phyloP scores from a whole-genome alignment of 2,797 vertebrate species.

The Eleutherodactylus coqui region DNA sequence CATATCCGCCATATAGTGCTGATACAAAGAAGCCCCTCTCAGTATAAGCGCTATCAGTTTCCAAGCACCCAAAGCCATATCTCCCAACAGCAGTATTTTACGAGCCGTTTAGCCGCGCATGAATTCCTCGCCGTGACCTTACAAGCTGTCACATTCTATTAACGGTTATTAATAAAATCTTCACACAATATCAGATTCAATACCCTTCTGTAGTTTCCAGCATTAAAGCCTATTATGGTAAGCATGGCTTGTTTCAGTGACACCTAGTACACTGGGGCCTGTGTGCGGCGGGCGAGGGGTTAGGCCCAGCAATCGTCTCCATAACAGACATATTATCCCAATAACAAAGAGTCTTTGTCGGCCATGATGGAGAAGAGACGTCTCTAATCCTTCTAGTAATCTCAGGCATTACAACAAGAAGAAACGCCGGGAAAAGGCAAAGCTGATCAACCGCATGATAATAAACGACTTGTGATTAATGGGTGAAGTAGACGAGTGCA shows the following conservation, averaged over 20 bases:
- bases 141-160: slow-evolving; percentile 53
- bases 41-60: neutral
- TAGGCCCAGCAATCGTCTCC: slow-evolving; percentile 33
- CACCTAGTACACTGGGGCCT: slow-evolving; percentile 53
- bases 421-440: neutral
- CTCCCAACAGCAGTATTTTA: slow-evolving; percentile 6
- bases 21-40: neutral
- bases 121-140: slow-evolving; percentile 42
- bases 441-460: neutral
- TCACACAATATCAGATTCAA: slow-evolving; percentile 55
- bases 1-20: neutral
- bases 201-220: slow-evolving; percentile 40
- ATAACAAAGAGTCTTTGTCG: slow-evolving; percentile 50
- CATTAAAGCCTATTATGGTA: slow-evolving; percentile 41
- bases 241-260: slow-evolving; percentile 29
- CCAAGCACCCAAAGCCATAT: neutral
- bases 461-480: neutral
- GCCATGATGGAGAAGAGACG: slow-evolving; percentile 12
- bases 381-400: slow-evolving; percentile 26
- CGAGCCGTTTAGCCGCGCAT: slow-evolving; percentile 14
- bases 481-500: neutral
- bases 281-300: slow-evolving; percentile 33
- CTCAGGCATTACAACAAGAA: neutral
- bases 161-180: slow-evolving; percentile 53
- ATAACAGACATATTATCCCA: slow-evolving; percentile 51